Evolutionary conservation across 2,888 invertebrate genomes (phyloP).

Genomic region (Cheilosia impressa): DNA sequence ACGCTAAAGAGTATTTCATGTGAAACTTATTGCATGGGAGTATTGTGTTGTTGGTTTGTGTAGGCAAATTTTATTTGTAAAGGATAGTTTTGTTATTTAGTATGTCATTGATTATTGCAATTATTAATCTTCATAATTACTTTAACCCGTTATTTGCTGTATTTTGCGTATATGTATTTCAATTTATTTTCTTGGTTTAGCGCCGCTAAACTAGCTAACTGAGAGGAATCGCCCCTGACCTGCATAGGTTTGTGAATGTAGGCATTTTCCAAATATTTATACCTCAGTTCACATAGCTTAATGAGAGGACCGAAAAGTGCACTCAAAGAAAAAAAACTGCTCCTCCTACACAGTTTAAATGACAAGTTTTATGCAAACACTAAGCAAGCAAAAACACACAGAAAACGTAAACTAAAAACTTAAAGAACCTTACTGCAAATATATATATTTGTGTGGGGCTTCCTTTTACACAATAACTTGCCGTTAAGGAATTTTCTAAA

Average conservation of each 20-base stretch:
- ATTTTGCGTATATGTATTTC: too few species aligned
- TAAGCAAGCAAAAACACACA: constrained; percentile 37
- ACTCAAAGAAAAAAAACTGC: constrained; percentile 31
- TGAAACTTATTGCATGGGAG: too few species aligned
- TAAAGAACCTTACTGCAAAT: constrained; percentile 29
- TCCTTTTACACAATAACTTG: constrained; percentile 20
- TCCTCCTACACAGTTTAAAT: constrained; percentile 20
- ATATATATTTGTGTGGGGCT: background rate
- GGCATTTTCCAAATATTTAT: constrained; percentile 55
- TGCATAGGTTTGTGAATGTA: constrained; percentile 19
- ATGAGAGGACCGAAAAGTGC: constrained; percentile 58
- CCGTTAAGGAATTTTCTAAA: constrained; percentile 44
- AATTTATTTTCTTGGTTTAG: too few species aligned
- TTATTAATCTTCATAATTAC: too few species aligned
- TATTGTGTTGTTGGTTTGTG: too few species aligned
- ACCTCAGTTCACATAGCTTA: constrained; percentile 48
- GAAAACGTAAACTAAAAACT: constrained; percentile 20
- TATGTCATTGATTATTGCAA: too few species aligned
- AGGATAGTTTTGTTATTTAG: too few species aligned
- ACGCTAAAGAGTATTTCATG: too few species aligned
- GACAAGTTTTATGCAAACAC: constrained; percentile 63
- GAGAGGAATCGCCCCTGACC: too few species aligned
- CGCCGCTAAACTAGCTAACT: too few species aligned
- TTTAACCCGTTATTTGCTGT: too few species aligned
- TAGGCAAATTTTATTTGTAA: too few species aligned